phyloP scores from a whole-genome alignment of 2,113 vertebrate species.

The Sinocyclocheilus anshuiensis region DNA sequence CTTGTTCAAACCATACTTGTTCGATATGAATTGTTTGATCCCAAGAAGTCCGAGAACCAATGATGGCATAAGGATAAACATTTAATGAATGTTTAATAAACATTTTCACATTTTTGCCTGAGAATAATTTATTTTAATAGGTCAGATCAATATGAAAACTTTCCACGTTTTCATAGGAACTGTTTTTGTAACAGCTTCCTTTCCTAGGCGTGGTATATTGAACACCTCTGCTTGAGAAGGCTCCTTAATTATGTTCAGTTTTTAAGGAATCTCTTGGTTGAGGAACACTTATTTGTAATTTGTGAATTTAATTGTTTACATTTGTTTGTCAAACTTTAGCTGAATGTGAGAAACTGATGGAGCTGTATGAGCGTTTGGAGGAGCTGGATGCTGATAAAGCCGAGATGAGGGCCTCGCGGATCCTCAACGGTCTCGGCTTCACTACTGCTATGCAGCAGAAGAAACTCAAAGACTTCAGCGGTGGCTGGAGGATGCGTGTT shows the following conservation, averaged over 20 bases:
- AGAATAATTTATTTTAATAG: too few species aligned
- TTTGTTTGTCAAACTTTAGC: slow-evolving; percentile 70
- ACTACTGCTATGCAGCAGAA: slow-evolving; percentile 89
- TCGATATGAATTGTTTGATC: background rate
- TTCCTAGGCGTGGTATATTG: slow-evolving; percentile 60
- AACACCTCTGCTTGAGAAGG: background rate
- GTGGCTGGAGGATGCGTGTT: slow-evolving; percentile 98
- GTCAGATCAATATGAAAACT: background rate
- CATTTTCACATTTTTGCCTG: too few species aligned
- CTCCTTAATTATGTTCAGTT: slow-evolving; percentile 24
- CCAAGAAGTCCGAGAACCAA: background rate
- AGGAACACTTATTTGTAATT: slow-evolving; percentile 25
- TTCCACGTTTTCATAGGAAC: slow-evolving; percentile 61
- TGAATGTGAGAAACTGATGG: slow-evolving; percentile 95
- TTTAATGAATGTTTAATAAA: background rate
- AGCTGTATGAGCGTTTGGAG: slow-evolving; percentile 96
- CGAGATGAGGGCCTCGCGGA: slow-evolving; percentile 87
- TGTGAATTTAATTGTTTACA: background rate
- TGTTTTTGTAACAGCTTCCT: slow-evolving; percentile 51
- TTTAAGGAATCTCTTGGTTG: slow-evolving; percentile 18
- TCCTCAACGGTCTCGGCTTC: slow-evolving; percentile 95
- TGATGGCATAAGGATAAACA: background rate
- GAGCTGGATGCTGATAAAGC: slow-evolving; percentile 97
- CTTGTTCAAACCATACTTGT: background rate
- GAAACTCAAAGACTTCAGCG: slow-evolving; percentile 95